Evolutionary conservation across 2,797 vertebrate genomes (phyloP).

Genomic region (Acipenser ruthenus): DNA sequence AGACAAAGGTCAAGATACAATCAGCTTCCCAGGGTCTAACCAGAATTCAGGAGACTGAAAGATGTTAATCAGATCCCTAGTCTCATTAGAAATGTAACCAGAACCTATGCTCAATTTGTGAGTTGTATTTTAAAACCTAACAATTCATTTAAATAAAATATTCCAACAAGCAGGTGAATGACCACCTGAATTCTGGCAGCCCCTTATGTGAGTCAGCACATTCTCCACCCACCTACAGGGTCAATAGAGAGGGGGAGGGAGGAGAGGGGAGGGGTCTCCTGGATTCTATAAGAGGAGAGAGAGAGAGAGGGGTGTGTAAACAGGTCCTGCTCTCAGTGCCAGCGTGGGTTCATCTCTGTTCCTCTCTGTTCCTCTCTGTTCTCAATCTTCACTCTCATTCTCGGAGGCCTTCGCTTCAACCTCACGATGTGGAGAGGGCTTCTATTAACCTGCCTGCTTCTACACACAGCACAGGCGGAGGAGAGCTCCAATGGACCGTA

Average conservation of each 20-base stretch:
- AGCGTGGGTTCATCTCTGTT: neutral
- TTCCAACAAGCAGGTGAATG: neutral
- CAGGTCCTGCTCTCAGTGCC: too few species aligned
- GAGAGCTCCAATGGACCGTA: neutral
- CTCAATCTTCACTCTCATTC: neutral
- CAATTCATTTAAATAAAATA: neutral
- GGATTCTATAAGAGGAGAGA: neutral
- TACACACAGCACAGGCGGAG: neutral
- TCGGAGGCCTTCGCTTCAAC: neutral
- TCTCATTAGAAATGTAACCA: neutral
- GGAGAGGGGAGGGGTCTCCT: neutral
- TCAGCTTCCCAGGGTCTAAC: too few species aligned
- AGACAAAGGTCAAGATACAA: neutral
- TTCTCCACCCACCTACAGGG: neutral
- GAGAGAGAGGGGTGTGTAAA: neutral
- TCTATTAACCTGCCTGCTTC: neutral
- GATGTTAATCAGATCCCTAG: neutral
- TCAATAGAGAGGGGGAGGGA: neutral
- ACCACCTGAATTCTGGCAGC: neutral
- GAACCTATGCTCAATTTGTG: neutral
- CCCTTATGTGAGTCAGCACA: neutral
- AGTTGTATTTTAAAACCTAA: neutral
- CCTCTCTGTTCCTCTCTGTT: neutral
- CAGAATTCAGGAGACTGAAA: neutral
- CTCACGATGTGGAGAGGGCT: neutral